Percentiles rank a stretch among this genome's conserved stretches.
Conservation (phyloP, 2,797 vertebrate genomes). For the Delichon dasypus region DNA sequence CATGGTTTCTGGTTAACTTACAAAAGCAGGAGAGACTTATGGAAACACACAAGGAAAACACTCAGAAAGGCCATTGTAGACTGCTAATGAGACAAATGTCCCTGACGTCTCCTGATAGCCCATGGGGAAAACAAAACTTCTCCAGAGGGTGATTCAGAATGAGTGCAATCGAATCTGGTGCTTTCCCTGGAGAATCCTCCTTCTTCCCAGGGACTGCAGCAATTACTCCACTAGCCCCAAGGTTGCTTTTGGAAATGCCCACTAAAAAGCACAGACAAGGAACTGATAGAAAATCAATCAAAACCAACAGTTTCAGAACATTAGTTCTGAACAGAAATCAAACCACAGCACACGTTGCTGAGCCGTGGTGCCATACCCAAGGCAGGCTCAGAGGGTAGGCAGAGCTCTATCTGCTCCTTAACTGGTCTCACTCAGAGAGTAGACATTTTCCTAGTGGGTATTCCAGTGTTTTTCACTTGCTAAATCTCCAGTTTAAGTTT, state of each 20-base stretch:
- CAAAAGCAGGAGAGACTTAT: not conserved
- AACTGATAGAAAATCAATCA: not conserved
- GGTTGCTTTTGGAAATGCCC: not conserved
- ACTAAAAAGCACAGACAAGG: not conserved
- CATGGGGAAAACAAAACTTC: not conserved
- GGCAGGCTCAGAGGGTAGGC: not conserved
- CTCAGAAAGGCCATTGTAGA: not conserved
- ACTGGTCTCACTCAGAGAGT: not conserved
- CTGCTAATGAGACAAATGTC: conserved; percentile 9
- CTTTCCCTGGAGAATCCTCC: not conserved
- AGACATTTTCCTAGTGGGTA: not conserved
- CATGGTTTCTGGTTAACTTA: not conserved
- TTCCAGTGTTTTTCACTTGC: not conserved
- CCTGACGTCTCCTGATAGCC: not conserved
- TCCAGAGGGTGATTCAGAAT: not conserved
- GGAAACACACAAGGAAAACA: not conserved
- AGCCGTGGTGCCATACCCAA: rapidly evolving
- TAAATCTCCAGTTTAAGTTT: not conserved
- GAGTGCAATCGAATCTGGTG: not conserved
- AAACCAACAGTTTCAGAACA: not conserved
- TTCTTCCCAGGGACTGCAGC: not conserved
- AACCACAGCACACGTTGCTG: not conserved
- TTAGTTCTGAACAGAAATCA: not conserved
- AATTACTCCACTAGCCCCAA: not conserved
- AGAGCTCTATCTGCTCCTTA: not conserved